Evolutionary conservation across 2,797 vertebrate genomes (phyloP).

Genomic region (Gadopsis bispinosus): DNA sequence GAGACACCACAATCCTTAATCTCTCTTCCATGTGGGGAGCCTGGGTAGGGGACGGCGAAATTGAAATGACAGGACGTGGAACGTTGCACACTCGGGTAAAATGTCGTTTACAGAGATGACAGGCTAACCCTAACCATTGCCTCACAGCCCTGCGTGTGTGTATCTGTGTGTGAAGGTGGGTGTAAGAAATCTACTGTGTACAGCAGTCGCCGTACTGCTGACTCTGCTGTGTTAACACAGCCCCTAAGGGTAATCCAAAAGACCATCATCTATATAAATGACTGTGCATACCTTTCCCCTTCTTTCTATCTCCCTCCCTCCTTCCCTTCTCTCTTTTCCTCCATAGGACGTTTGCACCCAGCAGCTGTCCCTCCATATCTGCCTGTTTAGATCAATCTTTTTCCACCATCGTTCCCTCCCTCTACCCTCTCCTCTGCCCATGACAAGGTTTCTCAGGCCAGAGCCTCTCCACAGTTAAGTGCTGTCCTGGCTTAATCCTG

Average conservation of each 20-base stretch:
- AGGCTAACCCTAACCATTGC: constrained; percentile 39
- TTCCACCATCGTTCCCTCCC: constrained; percentile 23
- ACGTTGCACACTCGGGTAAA: constrained; percentile 35
- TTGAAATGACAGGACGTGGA: constrained; percentile 53
- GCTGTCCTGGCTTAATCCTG: constrained; percentile 47
- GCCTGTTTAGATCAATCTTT: constrained; percentile 44
- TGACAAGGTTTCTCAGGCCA: constrained; percentile 44
- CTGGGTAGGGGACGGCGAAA: constrained; percentile 30
- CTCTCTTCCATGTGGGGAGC: constrained; percentile 27
- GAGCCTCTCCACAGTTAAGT: constrained; percentile 39
- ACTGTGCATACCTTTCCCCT: constrained; percentile 21
- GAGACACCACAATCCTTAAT: constrained; percentile 49
- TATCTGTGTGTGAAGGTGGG: constrained; percentile 12
- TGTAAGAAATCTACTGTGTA: constrained; percentile 18
- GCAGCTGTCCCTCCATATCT: constrained; percentile 54
- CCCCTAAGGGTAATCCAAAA: constrained; percentile 42
- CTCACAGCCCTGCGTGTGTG: constrained; percentile 1
- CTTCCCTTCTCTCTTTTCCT: constrained; percentile 14
- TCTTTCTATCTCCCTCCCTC: constrained; percentile 14
- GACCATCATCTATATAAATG: constrained; percentile 53
- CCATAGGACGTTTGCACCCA: constrained; percentile 21
- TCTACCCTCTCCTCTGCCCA: constrained; percentile 14
- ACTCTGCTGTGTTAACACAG: constrained; percentile 47
- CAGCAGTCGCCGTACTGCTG: constrained; percentile 50
- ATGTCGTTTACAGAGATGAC: constrained; percentile 51